Base-by-base conservation (phyloP, 2,797 vertebrate species). In the Gobio occitaniae region DNA sequence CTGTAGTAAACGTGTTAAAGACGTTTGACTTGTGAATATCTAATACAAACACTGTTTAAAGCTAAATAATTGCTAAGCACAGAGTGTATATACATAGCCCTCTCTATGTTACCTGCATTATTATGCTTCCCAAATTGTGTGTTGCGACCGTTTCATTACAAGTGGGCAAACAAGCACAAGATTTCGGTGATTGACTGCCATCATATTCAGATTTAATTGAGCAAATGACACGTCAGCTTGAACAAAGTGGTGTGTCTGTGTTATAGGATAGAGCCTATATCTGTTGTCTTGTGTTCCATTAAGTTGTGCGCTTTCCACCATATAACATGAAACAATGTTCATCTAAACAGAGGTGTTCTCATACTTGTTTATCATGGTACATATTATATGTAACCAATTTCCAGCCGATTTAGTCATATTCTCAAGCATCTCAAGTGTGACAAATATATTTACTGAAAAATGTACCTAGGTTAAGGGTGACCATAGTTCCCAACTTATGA, bases 71-170 rank as follows among this genome's bases (percentile, higher is more conserved):
- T 85, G 68, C 63, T 41, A 85, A 84, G 76, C 41, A 77, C 48
- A 56, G 50, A 74, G 74, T 74, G 32, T 84, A 87, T 87, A 65
- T 87, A 89, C 87, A 89, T 88, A 89, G 89, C 89, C 89, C 89
- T 89, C 84, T 65, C 56, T 86, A 50, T 76, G 47, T 63, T 66
- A 87, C 80, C 87, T 69, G 69, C 75, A 25, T 84, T 78, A 78
- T 87, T 83, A 75, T 52, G 50, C 79, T 84, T 50, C 78, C 78
- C 50, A 79, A 75, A 15, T 77, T 48, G 68, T 89, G 72, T 89
- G 79, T 69, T 77, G 68, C 70, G 72, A 74, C 84, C 36, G 29
- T 86, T 47, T 72, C 21, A 19, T 76, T 69, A 61, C 6, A 48
- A 12, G 56, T 25, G 76, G 47, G 76, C 68, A 77, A 78, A 80